Conservation (phyloP, 2,797 vertebrate genomes). For the Lagorchestes hirsutus region DNA sequence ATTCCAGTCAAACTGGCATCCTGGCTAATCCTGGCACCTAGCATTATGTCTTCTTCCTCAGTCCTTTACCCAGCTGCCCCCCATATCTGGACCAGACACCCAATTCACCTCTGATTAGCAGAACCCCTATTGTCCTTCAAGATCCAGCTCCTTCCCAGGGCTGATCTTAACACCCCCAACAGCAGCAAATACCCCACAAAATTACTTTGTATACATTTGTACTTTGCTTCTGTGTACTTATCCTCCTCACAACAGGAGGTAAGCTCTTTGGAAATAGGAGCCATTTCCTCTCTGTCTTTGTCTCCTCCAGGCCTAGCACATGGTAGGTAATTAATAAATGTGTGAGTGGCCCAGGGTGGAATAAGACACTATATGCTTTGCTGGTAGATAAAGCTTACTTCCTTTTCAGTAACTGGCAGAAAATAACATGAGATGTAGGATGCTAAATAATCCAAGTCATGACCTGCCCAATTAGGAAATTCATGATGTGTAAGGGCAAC, state of each 20-base stretch:
- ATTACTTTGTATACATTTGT: background rate
- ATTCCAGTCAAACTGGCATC: background rate
- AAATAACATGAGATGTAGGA: background rate
- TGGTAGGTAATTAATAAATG: background rate
- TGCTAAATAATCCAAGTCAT: background rate
- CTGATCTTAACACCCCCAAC: background rate
- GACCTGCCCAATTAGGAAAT: background rate
- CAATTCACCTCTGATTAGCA: background rate
- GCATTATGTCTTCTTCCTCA: background rate
- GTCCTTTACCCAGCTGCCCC: background rate
- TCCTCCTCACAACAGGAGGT: background rate
- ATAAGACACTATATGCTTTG: background rate
- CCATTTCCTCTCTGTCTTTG: background rate
- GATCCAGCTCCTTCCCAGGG: background rate
- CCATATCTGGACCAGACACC: background rate
- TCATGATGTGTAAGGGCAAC: background rate
- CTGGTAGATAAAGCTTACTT: background rate
- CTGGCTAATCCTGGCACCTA: background rate
- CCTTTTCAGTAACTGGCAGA: background rate
- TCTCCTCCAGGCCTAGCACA: background rate
- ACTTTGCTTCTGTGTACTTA: background rate
- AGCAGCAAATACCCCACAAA: background rate
- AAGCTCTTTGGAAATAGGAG: background rate
- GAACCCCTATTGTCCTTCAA: background rate
- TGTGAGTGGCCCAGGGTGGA: background rate